Conservation (phyloP, 2,888 invertebrate genomes). For the Apamea epomidion region DNA sequence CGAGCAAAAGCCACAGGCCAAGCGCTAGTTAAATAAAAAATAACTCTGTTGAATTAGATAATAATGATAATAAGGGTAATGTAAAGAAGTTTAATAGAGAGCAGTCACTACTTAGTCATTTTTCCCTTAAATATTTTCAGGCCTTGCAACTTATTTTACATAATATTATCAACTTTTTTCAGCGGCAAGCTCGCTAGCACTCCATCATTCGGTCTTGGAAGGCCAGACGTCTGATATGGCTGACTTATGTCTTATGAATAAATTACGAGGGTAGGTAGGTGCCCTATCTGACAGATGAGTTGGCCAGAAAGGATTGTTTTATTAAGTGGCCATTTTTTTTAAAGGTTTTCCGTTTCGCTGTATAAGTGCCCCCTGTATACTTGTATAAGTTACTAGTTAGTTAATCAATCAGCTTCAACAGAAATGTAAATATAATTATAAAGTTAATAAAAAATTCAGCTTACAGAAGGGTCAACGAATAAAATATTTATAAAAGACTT, state of each 20-base stretch:
- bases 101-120: not conserved
- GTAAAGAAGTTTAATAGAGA: too few relatives aligned
- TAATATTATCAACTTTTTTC: conserved; percentile 12
- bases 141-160: not conserved
- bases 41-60: too few relatives aligned
- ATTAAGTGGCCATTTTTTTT: not conserved
- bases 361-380: not conserved
- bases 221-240: conserved; percentile 35
- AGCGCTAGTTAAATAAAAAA: too few relatives aligned
- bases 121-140: not conserved
- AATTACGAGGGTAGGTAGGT: conserved; percentile 37
- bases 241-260: conserved; percentile 51
- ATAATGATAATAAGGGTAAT: too few relatives aligned
- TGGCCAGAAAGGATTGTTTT: conserved; percentile 13
- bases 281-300: conserved; percentile 24
- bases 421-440: not conserved
- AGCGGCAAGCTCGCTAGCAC: not conserved
- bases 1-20: too few relatives aligned
- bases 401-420: not conserved
- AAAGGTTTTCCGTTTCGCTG: not conserved
- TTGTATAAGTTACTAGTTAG: too few relatives aligned
- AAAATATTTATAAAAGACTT: not conserved
- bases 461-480: not conserved
- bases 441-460: not conserved
- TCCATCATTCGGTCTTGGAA: conserved; percentile 41